Conservation (phyloP, 2,113 vertebrate species). For the Microtus richardsoni region DNA sequence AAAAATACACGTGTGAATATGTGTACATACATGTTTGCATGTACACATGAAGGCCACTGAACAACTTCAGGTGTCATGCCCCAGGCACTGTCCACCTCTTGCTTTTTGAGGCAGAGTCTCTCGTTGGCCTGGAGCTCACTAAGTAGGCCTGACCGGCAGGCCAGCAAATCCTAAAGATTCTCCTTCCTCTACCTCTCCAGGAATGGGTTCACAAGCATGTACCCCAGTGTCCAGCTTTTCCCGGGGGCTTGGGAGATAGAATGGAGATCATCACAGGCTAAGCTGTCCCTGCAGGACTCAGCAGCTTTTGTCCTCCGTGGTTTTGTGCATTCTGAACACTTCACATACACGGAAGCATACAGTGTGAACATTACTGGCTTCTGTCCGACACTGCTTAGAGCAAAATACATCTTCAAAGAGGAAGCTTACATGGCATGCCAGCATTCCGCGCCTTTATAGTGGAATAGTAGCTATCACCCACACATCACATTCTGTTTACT, state of each 20-base stretch:
- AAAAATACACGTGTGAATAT: neutral
- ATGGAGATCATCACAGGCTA: neutral
- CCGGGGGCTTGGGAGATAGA: no score
- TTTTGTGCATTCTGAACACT: neutral
- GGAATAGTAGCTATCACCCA: neutral
- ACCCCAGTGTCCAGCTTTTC: neutral
- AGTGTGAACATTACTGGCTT: neutral
- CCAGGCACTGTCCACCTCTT: neutral
- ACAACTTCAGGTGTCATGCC: neutral
- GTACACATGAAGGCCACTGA: neutral
- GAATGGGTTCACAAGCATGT: neutral
- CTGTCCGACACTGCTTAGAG: neutral
- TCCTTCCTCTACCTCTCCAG: neutral
- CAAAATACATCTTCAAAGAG: neutral
- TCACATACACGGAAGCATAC: neutral
- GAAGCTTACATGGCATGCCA: neutral
- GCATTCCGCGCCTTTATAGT: neutral
- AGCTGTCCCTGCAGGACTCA: neutral
- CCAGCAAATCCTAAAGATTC: neutral
- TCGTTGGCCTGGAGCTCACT: neutral
- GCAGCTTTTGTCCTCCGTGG: neutral
- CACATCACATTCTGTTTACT: neutral
- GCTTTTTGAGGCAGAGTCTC: neutral
- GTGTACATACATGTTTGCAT: neutral
- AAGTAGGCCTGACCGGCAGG: neutral